These are phyloP conservation scores for Gobio occitaniae DNA, from an alignment of 2,797 vertebrate species.

Conservation along the genomic window DNA sequence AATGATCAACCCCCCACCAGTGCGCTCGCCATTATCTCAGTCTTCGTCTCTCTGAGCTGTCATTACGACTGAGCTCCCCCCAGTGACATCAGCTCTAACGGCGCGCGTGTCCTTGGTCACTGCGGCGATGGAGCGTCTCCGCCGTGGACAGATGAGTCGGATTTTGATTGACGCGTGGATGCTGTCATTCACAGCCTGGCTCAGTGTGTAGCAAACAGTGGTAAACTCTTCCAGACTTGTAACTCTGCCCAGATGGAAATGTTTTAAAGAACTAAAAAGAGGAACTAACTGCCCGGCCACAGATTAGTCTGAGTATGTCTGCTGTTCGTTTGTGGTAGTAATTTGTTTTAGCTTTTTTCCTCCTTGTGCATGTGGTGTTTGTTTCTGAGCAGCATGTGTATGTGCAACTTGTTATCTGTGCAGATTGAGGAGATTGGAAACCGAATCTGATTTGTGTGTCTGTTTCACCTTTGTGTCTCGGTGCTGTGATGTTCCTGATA, in stretches of 20 bases:
- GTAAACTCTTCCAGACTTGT: conserved; percentile 44
- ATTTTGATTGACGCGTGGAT: conserved; percentile 47
- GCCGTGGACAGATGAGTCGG: conserved; percentile 18
- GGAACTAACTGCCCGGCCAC: conserved; percentile 49
- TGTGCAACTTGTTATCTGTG: conserved; percentile 41
- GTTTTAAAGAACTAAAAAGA: conserved; percentile 48
- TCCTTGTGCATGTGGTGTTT: conserved; percentile 29
- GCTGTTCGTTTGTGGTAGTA: conserved; percentile 37
- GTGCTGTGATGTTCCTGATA: conserved; percentile 36
- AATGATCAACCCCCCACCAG: conserved; percentile 21
- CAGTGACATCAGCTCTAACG: conserved; percentile 17
- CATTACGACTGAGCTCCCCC: conserved; percentile 30
- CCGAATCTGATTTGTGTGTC: conserved; percentile 46
- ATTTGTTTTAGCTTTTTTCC: conserved; percentile 30
- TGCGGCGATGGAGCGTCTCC: conserved; percentile 15
- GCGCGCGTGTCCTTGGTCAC: conserved; percentile 39
- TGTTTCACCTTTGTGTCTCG: conserved; percentile 29
- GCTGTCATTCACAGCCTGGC: conserved; percentile 48
- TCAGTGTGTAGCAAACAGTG: conserved; percentile 37
- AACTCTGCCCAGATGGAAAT: conserved; percentile 58
- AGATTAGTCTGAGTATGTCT: conserved; percentile 34
- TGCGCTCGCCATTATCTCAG: conserved; percentile 30
- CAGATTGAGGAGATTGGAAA: conserved; percentile 50
- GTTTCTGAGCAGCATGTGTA: conserved; percentile 31
- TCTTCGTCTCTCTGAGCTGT: conserved; percentile 35